phyloP scores from a whole-genome alignment of 2,797 vertebrate genomes.

The Typhlichthys eigenmanni region DNA sequence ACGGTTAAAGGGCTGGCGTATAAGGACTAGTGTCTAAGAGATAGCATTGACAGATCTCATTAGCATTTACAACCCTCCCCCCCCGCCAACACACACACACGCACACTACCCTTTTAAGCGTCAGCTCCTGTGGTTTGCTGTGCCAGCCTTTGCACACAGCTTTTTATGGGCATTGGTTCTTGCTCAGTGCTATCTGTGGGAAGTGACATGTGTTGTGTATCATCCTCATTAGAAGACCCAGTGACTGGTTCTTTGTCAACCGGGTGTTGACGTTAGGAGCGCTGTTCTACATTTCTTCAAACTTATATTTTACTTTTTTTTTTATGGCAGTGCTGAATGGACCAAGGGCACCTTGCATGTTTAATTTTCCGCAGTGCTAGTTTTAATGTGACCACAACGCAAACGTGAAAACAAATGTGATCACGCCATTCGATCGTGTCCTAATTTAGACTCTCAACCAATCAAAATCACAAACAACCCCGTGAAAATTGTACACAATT shows the following conservation, averaged over 20 bases:
- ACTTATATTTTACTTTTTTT: constrained; percentile 1
- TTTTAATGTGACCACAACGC: constrained; percentile 60
- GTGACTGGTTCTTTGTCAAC: constrained; percentile 51
- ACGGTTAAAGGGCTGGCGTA: constrained; percentile 3
- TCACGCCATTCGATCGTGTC: constrained; percentile 36
- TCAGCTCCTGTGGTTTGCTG: no score
- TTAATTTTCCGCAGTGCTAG: constrained; percentile 64
- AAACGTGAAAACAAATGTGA: constrained; percentile 40
- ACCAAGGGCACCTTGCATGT: constrained; percentile 55
- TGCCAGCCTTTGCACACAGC: no score
- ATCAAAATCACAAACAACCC: constrained; percentile 44
- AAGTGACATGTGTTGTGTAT: constrained; percentile 56
- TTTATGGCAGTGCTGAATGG: constrained; percentile 25
- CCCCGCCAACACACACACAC: neutral
- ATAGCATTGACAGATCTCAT: no score
- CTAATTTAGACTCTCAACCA: constrained; percentile 40
- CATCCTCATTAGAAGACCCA: constrained; percentile 52
- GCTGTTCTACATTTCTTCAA: neutral
- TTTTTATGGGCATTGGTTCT: no score
- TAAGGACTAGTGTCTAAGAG: no score
- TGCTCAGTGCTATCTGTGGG: neutral
- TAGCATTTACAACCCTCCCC: no score
- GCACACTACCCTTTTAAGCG: no score
- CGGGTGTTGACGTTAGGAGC: constrained; percentile 28
- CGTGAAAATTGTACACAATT: constrained; percentile 50